Evolutionary conservation across 2,797 vertebrate genomes (phyloP).

Genomic region (Taeniopygia guttata): DNA sequence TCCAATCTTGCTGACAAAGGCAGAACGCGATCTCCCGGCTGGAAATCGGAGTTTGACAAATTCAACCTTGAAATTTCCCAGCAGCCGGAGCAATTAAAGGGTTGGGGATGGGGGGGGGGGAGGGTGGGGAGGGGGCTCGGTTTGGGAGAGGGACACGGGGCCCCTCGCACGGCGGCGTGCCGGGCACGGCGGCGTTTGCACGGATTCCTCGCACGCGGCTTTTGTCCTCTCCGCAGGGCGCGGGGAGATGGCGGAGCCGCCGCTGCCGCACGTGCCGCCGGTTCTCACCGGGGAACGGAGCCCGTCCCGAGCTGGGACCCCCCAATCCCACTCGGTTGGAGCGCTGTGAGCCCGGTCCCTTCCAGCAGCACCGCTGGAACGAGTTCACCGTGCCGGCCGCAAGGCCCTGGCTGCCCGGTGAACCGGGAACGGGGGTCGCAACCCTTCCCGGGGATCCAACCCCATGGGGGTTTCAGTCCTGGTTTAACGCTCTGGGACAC

Average conservation of each 20-base stretch:
- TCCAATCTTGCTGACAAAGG: too few relatives aligned
- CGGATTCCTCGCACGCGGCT: background rate
- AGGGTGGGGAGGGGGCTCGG: background rate
- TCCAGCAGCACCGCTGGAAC: background rate
- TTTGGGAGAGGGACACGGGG: background rate
- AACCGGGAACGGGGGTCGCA: background rate
- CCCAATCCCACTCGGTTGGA: background rate
- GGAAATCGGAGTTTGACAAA: conserved; percentile 40
- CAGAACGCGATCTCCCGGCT: conserved; percentile 29
- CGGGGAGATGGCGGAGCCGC: background rate
- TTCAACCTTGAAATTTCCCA: conserved; percentile 19
- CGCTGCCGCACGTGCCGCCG: background rate
- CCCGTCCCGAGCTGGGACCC: rapidly evolving
- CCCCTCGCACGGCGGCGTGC: background rate
- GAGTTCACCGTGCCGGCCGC: background rate
- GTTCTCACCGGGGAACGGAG: background rate
- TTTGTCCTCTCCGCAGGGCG: conserved; percentile 23
- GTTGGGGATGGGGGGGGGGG: too few relatives aligned
- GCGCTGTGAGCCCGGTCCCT: rapidly evolving
- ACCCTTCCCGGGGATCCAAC: background rate
- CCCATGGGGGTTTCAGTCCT: rapidly evolving
- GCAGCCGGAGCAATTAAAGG: too few relatives aligned
- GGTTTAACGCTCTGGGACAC: background rate
- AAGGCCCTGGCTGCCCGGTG: background rate
- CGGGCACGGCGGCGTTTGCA: background rate